Evolutionary conservation across 2,113 vertebrate genomes (phyloP).

Genomic region (Nannospalax galili): DNA sequence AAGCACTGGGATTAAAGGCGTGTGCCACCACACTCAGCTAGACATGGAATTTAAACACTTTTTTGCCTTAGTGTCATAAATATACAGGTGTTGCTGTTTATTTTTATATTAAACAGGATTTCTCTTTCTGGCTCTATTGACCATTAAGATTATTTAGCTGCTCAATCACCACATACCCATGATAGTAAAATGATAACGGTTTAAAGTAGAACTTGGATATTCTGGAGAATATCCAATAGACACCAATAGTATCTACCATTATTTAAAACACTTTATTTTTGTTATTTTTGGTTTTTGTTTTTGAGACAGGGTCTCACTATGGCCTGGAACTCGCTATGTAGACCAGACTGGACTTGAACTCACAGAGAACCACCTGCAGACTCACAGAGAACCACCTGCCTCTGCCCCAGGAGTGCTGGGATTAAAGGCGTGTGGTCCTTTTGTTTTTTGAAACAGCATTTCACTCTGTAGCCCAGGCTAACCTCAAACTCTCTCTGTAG

Average conservation of each 20-base stretch:
- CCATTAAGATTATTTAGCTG: not conserved
- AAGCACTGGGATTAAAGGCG: too few relatives aligned
- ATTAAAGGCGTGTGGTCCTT: too few relatives aligned
- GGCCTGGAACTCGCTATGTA: too few relatives aligned
- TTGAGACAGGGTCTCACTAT: too few relatives aligned
- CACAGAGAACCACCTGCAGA: too few relatives aligned
- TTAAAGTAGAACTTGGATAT: not conserved
- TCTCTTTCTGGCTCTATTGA: not conserved
- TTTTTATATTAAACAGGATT: not conserved
- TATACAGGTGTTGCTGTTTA: not conserved
- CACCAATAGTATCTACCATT: not conserved
- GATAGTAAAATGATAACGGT: not conserved
- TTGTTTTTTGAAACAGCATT: not conserved
- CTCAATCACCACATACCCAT: not conserved
- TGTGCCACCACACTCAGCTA: too few relatives aligned
- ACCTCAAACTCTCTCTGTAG: not conserved
- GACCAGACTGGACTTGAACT: too few relatives aligned
- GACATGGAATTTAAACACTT: not conserved
- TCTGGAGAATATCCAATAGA: too few relatives aligned
- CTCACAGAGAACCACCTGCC: too few relatives aligned
- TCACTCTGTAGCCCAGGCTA: not conserved
- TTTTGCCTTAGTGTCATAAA: not conserved
- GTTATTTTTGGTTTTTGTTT: too few relatives aligned
- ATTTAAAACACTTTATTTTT: not conserved
- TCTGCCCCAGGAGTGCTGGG: too few relatives aligned